Base-by-base conservation (phyloP, 2,888 invertebrate genomes). In the Lordiphosa fenestrarum region DNA sequence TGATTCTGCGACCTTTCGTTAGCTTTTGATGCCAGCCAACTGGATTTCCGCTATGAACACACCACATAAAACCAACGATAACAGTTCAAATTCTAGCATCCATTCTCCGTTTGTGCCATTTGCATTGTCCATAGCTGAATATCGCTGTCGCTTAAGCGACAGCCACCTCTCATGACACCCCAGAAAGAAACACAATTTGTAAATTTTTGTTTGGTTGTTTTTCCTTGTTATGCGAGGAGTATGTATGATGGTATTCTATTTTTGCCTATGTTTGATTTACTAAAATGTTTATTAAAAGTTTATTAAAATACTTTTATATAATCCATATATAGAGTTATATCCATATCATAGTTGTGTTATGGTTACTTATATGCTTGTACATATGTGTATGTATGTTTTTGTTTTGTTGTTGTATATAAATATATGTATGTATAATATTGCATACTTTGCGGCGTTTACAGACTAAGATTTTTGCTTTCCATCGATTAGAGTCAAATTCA, bases 211-310 rank as follows among this genome's bases (percentile, higher is more conserved):
- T 39, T 30, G 2, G 36, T 38, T 38, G 7, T 21, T 49, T 33
- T 39, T 49, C 6, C 6, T 19, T 19, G 13, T 6, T 38, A 25
- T 15, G 15, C 5, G 30, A 30, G 30, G 30, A 30, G 30, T 30
- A 30, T 30, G 30, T 30, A 30, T 9, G 30, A 2, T 48, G 48
- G 19, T 64, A 50, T 40, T 2, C 4, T 19, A 4, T 19, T 60
- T 57, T 44, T 46, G 51, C 53, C 51, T 58, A 52, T 58, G 44
- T 61, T 65, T 58, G 67, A 64, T 84, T 83, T 84, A 70, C 84
- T 77, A 84, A 77, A 77, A 77, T 77, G 82, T 77, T 77, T 84
- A 82, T 77, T 82, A 77, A 77, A 77, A 77, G 78, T 77, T 84
- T 82, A 84, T 77, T 77, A 77, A 77, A 77, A 77, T 77, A 77